Evolutionary conservation across 2,888 invertebrate species (phyloP).

Genomic region (Ectobius pallidus): DNA sequence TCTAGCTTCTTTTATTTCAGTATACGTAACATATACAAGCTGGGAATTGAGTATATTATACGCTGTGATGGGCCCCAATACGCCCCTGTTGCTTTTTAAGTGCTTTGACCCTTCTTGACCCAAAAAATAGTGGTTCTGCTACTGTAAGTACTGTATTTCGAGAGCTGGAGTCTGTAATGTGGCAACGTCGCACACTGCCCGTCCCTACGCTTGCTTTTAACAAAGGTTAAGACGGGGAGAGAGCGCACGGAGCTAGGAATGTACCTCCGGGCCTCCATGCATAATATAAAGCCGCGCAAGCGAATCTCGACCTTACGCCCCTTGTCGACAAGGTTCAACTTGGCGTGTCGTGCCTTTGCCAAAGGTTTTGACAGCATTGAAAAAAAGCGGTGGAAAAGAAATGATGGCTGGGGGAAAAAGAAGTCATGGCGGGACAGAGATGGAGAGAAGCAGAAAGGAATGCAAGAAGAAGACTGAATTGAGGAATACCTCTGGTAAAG

Average conservation of each 20-base stretch:
- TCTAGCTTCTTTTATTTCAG: neutral
- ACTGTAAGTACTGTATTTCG: conserved; percentile 12
- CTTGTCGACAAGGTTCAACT: conserved; percentile 6
- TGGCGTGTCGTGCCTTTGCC: conserved; percentile 15
- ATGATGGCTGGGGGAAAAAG: neutral
- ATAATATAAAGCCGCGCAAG: conserved; percentile 32
- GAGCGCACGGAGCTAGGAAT: conserved; percentile 19
- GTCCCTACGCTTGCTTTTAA: conserved; percentile 31
- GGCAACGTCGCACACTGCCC: conserved; percentile 28
- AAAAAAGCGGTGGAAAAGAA: conserved; percentile 12
- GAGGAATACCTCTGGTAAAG: neutral
- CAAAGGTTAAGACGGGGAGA: conserved; percentile 31
- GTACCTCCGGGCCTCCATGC: conserved; percentile 34
- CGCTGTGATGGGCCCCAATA: neutral
- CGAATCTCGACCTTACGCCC: conserved; percentile 32
- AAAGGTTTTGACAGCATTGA: conserved; percentile 26
- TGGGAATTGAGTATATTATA: neutral
- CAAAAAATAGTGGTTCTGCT: conserved; percentile 3
- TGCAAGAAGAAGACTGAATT: neutral
- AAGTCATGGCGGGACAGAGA: neutral
- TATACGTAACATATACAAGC: neutral
- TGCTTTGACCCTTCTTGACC: conserved; percentile 7
- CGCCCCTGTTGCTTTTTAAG: conserved; percentile 11
- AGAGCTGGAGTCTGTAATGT: conserved; percentile 2
- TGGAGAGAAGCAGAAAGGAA: neutral